A percentile compares a stretch with the other conserved stretches of the same genome.
Evolutionary conservation across 2,113 vertebrate genomes (phyloP).

Genomic region (Vidua macroura): DNA sequence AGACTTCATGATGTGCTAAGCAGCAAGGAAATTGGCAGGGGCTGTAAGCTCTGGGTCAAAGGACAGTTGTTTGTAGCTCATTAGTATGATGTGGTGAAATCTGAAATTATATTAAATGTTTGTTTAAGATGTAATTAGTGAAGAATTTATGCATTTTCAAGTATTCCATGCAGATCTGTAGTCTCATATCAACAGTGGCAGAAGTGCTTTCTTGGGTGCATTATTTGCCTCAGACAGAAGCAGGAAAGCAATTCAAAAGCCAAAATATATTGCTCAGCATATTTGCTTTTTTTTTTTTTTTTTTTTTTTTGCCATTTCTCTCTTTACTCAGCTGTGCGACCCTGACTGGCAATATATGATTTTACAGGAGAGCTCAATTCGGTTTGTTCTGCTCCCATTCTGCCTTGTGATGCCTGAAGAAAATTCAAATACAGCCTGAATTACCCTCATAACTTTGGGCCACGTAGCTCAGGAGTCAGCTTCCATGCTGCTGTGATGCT

Average conservation of each 20-base stretch:
- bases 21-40: conserved; percentile 3
- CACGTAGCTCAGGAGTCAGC: background rate
- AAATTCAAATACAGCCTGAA: background rate
- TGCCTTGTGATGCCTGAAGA: background rate
- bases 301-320: background rate
- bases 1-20: background rate
- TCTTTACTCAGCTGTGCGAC: background rate
- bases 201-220: background rate
- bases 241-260: background rate
- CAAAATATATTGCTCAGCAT: background rate
- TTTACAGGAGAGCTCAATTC: background rate
- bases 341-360: background rate
- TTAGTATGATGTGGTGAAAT: conserved; percentile 49
- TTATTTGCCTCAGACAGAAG: background rate
- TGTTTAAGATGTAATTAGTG: conserved; percentile 41
- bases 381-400: background rate
- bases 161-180: background rate
- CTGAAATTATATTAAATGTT: conserved; percentile 45
- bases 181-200: background rate
- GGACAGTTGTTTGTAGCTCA: conserved; percentile 16
- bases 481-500: background rate
- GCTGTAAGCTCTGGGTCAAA: conserved; percentile 28
- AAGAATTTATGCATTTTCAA: conserved; percentile 26
- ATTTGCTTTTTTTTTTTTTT: background rate
- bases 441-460: background rate